Percentiles rank a stretch among this genome's conserved stretches.
Conservation (phyloP, 2,888 invertebrate species). For the Phragmatobia fuliginosa region DNA sequence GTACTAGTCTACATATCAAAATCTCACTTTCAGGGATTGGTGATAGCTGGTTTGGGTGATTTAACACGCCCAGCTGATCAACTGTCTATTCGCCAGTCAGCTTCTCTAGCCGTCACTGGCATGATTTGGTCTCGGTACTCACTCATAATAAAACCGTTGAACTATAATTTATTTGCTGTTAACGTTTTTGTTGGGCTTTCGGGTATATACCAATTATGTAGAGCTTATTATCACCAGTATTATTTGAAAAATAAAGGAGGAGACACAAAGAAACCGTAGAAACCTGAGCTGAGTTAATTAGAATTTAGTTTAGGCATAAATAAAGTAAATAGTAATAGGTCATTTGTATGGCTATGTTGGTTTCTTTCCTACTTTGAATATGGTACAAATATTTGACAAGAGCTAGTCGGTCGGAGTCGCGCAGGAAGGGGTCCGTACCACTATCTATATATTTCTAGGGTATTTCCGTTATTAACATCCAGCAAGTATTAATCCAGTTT, state of each 20-base stretch:
- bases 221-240: conserved; percentile 86
- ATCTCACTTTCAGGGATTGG: conserved; percentile 89
- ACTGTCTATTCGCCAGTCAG: conserved; percentile 93
- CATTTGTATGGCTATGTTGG: not conserved
- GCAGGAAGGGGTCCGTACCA: too few relatives aligned
- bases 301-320: too few relatives aligned
- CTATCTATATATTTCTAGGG: too few relatives aligned
- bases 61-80: conserved; percentile 95
- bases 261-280: not conserved
- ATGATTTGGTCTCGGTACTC: conserved; percentile 97
- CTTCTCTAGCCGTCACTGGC: conserved; percentile 91
- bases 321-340: too few relatives aligned
- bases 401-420: too few relatives aligned
- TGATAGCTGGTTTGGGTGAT: conserved; percentile 96
- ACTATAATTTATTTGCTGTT: conserved; percentile 97
- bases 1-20: not conserved
- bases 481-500: too few relatives aligned
- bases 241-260: not conserved
- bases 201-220: conserved; percentile 92
- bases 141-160: conserved; percentile 98
- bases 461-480: too few relatives aligned
- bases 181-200: conserved; percentile 98
- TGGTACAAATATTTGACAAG: too few relatives aligned
- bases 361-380: not conserved
- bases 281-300: too few relatives aligned